phyloP scores from a whole-genome alignment of 2,113 vertebrate genomes.

The Merops nubicus region DNA sequence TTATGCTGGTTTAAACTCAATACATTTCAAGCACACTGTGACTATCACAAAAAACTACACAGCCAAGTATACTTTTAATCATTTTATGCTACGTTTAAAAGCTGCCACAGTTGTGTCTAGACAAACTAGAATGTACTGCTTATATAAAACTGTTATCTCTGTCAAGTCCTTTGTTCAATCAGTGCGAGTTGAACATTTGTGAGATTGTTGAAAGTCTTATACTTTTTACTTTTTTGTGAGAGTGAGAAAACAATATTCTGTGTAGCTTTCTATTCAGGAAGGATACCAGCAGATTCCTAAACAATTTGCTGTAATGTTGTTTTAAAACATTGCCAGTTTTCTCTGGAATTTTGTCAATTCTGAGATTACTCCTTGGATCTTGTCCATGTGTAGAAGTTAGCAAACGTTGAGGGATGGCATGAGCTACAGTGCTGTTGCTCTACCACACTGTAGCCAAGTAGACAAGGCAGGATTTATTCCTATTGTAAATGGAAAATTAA shows the following conservation, averaged over 20 bases:
- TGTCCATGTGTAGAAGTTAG: neutral
- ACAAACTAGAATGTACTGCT: slow-evolving; percentile 34
- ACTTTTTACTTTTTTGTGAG: slow-evolving; percentile 44
- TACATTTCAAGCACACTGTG: slow-evolving; percentile 55
- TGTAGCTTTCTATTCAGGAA: slow-evolving; percentile 62
- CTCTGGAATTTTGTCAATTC: slow-evolving; percentile 5
- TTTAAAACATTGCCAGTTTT: slow-evolving; percentile 56
- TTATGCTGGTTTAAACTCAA: slow-evolving; percentile 41
- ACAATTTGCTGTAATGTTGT: slow-evolving; percentile 55
- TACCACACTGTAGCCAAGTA: neutral
- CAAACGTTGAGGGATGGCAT: neutral
- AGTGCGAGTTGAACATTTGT: neutral
- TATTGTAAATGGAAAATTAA: neutral
- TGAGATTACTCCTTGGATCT: neutral
- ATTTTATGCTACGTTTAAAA: slow-evolving; percentile 1
- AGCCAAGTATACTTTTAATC: slow-evolving; percentile 1
- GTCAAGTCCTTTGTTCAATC: slow-evolving; percentile 38
- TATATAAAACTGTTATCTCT: slow-evolving; percentile 33
- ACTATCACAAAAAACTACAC: slow-evolving; percentile 35
- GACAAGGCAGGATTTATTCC: neutral
- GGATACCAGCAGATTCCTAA: slow-evolving; percentile 37
- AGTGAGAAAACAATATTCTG: slow-evolving; percentile 23
- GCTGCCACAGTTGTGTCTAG: neutral
- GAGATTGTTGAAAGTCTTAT: slow-evolving; percentile 22
- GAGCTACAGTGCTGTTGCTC: neutral